Evolutionary conservation across 1,140 invertebrate species (phyloP).

Genomic region (Cyphomyrmex costatus): DNA sequence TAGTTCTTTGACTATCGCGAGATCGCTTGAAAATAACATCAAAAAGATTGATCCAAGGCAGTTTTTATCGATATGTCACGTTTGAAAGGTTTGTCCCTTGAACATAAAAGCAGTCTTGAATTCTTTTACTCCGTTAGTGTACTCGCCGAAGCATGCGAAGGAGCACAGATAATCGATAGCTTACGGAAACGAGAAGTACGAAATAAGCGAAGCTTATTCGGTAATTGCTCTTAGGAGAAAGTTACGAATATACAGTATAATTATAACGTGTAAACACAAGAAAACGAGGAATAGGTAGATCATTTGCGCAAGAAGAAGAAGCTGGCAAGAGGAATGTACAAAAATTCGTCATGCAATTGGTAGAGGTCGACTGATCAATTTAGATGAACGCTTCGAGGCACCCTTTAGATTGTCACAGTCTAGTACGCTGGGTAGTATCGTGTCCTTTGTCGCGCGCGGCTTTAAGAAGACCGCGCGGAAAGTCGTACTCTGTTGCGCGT

Average conservation of each 20-base stretch:
- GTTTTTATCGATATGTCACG: conserved; percentile 4
- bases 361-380: conserved; percentile 71
- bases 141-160: conserved; percentile 50
- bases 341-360: conserved; percentile 75
- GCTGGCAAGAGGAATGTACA: conserved; percentile 64
- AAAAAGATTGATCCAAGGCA: neutral
- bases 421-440: conserved; percentile 85
- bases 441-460: conserved; percentile 58
- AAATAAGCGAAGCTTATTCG: neutral
- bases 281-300: conserved; percentile 65
- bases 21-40: neutral
- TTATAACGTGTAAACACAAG: conserved; percentile 45
- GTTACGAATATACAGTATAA: conserved; percentile 59
- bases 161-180: conserved; percentile 22
- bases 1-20: neutral
- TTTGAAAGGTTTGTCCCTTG: conserved; percentile 6
- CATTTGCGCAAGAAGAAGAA: conserved; percentile 51
- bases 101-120: conserved; percentile 22
- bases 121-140: conserved; percentile 11
- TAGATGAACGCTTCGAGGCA: conserved; percentile 80
- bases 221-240: conserved; percentile 44
- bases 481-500: conserved; percentile 44
- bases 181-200: conserved; percentile 1
- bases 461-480: conserved; percentile 28
- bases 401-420: conserved; percentile 81